Percentiles rank a stretch among this genome's conserved stretches.
Conservation (phyloP, 2,113 vertebrate genomes). For the Microtus richardsoni region DNA sequence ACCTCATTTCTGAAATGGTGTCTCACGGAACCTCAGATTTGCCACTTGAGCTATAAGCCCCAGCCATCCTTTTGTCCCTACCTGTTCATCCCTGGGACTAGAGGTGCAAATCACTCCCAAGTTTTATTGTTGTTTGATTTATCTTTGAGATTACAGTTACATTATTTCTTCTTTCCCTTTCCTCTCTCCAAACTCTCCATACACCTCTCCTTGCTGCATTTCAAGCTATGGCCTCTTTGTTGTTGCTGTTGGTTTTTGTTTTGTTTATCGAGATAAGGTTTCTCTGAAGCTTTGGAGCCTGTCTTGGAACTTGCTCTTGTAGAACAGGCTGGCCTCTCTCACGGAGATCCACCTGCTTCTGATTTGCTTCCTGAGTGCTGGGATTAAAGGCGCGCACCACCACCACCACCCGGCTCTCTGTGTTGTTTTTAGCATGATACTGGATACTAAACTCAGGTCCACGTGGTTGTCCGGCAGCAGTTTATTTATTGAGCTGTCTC, state of each 20-base stretch:
- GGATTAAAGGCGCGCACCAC: no score
- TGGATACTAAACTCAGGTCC: not conserved
- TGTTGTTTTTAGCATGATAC: not conserved
- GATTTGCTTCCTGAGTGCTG: no score
- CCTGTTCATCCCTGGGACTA: not conserved
- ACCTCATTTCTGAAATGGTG: not conserved
- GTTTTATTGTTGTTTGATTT: not conserved
- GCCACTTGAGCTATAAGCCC: no score
- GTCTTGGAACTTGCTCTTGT: no score
- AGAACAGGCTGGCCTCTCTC: no score
- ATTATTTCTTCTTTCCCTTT: not conserved
- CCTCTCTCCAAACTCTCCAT: not conserved
- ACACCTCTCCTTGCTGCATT: not conserved
- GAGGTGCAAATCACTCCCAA: no score
- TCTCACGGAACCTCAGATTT: not conserved
- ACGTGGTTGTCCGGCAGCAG: not conserved
- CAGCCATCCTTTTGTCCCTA: not conserved
- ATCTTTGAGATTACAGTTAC: not conserved
- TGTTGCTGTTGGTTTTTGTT: no score
- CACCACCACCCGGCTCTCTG: not conserved
- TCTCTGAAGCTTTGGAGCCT: no score
- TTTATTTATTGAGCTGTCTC: not conserved
- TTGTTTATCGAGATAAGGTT: no score
- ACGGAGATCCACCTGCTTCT: no score
- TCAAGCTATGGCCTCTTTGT: not conserved